phyloP scores from a whole-genome alignment of 2,113 vertebrate species.

The Panthera leo region DNA sequence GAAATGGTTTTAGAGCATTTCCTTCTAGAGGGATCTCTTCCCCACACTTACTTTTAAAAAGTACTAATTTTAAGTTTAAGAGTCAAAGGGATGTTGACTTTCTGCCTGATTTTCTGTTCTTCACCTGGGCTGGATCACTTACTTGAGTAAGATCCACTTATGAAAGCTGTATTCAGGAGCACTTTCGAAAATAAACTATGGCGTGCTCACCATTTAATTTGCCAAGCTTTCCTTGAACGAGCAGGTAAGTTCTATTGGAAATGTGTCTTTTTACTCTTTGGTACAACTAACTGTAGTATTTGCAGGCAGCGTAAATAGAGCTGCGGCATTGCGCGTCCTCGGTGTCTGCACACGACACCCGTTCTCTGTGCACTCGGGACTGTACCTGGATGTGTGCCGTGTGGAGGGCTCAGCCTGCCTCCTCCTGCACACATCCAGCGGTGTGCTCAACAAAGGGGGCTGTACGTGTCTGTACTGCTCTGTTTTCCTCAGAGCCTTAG shows the following conservation, averaged over 20 bases:
- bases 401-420: not conserved
- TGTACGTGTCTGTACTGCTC: not conserved
- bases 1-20: slow-evolving; percentile 63
- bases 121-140: slow-evolving; percentile 43
- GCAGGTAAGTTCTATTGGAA: slow-evolving; percentile 74
- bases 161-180: slow-evolving; percentile 51
- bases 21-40: slow-evolving; percentile 67
- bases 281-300: not conserved
- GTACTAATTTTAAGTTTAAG: slow-evolving; percentile 54
- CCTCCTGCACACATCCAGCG: not conserved
- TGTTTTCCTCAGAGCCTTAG: not conserved
- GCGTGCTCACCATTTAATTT: slow-evolving; percentile 27
- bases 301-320: not conserved
- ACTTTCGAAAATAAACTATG: slow-evolving; percentile 59
- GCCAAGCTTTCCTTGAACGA: slow-evolving; percentile 62
- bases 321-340: not conserved
- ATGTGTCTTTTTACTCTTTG: not conserved
- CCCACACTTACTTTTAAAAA: slow-evolving; percentile 44
- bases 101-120: not conserved
- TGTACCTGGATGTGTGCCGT: not conserved
- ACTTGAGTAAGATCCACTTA: slow-evolving; percentile 1
- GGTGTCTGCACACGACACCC: not conserved
- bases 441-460: not conserved
- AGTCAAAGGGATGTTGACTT: slow-evolving; percentile 48
- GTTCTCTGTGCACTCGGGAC: not conserved